phyloP scores from a whole-genome alignment of 2,888 invertebrate genomes.

The Napeogenes inachia region DNA sequence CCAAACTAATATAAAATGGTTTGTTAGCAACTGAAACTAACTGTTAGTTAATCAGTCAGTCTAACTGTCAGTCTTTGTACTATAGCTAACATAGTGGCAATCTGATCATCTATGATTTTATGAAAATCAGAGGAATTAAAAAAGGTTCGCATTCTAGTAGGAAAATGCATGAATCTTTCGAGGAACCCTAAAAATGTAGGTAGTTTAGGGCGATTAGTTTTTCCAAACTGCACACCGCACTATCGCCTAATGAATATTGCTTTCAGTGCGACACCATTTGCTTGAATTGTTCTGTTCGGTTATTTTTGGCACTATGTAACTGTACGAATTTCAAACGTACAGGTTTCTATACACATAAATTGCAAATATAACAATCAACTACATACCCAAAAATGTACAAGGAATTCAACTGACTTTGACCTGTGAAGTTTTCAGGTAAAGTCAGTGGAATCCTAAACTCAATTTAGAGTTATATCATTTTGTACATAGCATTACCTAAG shows the following conservation, averaged over 20 bases:
- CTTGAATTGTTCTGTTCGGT: slow-evolving; percentile 11
- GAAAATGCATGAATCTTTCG: neutral
- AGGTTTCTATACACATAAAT: too few relatives aligned
- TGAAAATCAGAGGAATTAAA: too few relatives aligned
- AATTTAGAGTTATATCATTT: slow-evolving; percentile 2
- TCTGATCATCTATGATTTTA: too few relatives aligned
- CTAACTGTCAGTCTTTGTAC: too few relatives aligned
- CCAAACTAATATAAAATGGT: too few relatives aligned
- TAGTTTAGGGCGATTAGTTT: slow-evolving; percentile 26
- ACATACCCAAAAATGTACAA: neutral
- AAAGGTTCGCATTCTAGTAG: neutral
- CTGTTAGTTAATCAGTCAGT: too few relatives aligned
- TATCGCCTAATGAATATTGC: slow-evolving; percentile 29
- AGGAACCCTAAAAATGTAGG: slow-evolving; percentile 1
- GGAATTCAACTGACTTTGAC: slow-evolving; percentile 12
- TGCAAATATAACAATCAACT: too few relatives aligned
- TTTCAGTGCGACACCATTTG: slow-evolving; percentile 12
- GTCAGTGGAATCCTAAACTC: slow-evolving; percentile 13
- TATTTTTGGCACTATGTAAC: too few relatives aligned
- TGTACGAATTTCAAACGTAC: too few relatives aligned
- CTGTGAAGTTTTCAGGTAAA: slow-evolving; percentile 15
- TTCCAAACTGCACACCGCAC: slow-evolving; percentile 19
- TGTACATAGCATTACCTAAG: neutral
- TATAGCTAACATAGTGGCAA: neutral
- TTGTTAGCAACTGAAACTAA: too few relatives aligned